Percentiles rank a stretch among this genome's conserved stretches.
phyloP scores from a whole-genome alignment of 2,797 vertebrate genomes.

The Sebastes jordani region DNA sequence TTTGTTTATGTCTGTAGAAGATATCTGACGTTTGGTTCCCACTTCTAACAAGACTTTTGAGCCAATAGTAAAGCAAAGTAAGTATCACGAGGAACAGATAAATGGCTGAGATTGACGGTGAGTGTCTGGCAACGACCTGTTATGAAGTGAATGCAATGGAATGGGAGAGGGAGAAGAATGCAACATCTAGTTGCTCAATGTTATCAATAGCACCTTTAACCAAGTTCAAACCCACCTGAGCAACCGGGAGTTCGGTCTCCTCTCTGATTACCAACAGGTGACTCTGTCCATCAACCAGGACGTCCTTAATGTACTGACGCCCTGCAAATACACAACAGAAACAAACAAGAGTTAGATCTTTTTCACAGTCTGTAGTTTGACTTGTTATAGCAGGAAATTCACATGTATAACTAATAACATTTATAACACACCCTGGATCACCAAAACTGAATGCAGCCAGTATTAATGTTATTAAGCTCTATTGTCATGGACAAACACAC shows the following conservation, averaged over 20 bases:
- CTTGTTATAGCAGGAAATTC: background rate
- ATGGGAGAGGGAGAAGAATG: too few relatives aligned
- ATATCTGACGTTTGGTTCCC: too few relatives aligned
- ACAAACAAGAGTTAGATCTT: background rate
- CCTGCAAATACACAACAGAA: constrained; percentile 73
- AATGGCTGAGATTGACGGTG: rapidly evolving
- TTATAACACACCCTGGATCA: background rate
- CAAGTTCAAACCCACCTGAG: constrained; percentile 80
- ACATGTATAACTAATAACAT: background rate
- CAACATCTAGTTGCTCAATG: too few relatives aligned
- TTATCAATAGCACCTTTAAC: background rate
- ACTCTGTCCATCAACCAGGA: constrained; percentile 91
- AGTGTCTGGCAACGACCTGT: too few relatives aligned
- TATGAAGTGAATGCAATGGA: too few relatives aligned
- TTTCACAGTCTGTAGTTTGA: background rate
- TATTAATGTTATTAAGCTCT: background rate
- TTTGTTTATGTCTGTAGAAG: too few relatives aligned
- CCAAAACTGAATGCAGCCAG: background rate
- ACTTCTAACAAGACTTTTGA: too few relatives aligned
- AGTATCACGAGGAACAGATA: too few relatives aligned
- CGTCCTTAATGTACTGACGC: constrained; percentile 92
- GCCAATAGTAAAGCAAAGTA: too few relatives aligned
- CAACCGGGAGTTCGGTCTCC: constrained; percentile 87
- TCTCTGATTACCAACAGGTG: constrained; percentile 93
- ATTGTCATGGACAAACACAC: background rate